Base-by-base conservation (phyloP, 2,113 vertebrate species). In the Microcebus tavaratra region DNA sequence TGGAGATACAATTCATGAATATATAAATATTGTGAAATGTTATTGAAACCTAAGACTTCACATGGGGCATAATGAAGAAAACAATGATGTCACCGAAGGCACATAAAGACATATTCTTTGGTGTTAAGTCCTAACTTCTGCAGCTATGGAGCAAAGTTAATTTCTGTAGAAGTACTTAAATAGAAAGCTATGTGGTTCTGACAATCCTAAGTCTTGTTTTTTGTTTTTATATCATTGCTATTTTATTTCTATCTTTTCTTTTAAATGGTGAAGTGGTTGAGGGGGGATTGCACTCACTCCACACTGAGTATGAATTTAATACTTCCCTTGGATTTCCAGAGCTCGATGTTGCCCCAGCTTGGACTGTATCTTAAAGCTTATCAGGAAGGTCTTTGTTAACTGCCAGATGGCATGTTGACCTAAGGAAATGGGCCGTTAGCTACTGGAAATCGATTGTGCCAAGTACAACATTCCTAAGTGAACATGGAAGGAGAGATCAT, bases 381-480 rank as follows among this genome's bases (percentile, higher is more conserved):
- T 94, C 0, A 0, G 88, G 61, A 75, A 86, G 98, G 67, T 86
- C 39, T 92, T 63, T 96, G 83, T 96, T 97, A 95, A 55, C 90
- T 87, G 72, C 98, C 98, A 98, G 97, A 95, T 97, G 96, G 73
- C 92, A 57, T 96, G 97, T 97, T 98, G 97, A 98, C 95, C 89
- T 91, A 97, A 98, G 98, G 98, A 99, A 98, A 98, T 88, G 67
- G 98, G 97, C 48, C 96, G 97, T 98, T 96, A 96, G 90, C 97
- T 96, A 73, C 98, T 99, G 98, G 98, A 98, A 98, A 96, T 4
- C 14, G 59, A 79, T 0, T 0, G 61, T 98, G 98, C 98, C 98
- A 99, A 98, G 97, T 70, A 78, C 92, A 98, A 98, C 98, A 98
- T 98, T 98, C 97, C 97, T 98, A 96, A 97, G 94, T 97, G 98